Evolutionary conservation across 2,888 invertebrate genomes (phyloP).

Genomic region (Sylvicola cinctus): DNA sequence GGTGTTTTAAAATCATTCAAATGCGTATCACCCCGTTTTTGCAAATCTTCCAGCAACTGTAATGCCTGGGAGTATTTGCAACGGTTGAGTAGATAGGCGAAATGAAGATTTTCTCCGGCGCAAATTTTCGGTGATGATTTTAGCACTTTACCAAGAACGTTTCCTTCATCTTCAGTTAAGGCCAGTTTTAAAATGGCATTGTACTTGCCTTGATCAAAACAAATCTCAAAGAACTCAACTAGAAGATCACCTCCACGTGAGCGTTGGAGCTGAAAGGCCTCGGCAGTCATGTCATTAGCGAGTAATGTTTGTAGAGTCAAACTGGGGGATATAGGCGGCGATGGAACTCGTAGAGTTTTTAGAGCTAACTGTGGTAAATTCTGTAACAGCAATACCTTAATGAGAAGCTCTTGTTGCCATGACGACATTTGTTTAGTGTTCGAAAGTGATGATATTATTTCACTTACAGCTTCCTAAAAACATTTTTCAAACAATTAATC

Average conservation of each 20-base stretch:
- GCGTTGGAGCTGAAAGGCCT: slow-evolving; percentile 22
- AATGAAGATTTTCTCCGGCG: slow-evolving; percentile 17
- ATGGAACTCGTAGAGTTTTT: slow-evolving; percentile 15
- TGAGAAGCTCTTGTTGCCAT: slow-evolving; percentile 20
- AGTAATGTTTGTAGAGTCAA: slow-evolving; percentile 17
- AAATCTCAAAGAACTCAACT: slow-evolving; percentile 17
- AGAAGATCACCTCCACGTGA: slow-evolving; percentile 15
- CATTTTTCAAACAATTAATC: slow-evolving; percentile 1
- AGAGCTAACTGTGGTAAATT: slow-evolving; percentile 15
- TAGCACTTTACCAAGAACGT: slow-evolving; percentile 16
- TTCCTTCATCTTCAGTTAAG: slow-evolving; percentile 18
- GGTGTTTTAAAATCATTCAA: slow-evolving; percentile 14
- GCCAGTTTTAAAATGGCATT: slow-evolving; percentile 17
- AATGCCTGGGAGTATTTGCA: slow-evolving; percentile 23
- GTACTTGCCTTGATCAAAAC: slow-evolving; percentile 15
- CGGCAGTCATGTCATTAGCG: slow-evolving; percentile 19
- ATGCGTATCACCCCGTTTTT: not conserved
- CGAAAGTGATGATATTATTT: slow-evolving; percentile 17
- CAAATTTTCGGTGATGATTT: slow-evolving; percentile 11
- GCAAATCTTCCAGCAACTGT: slow-evolving; percentile 17
- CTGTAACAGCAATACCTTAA: slow-evolving; percentile 15
- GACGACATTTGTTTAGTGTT: slow-evolving; percentile 12
- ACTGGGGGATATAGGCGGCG: slow-evolving; percentile 13
- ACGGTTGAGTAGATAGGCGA: slow-evolving; percentile 20
- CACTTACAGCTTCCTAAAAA: slow-evolving; percentile 15